phyloP scores from a whole-genome alignment of 2,113 vertebrate genomes.

The Sitta europaea region DNA sequence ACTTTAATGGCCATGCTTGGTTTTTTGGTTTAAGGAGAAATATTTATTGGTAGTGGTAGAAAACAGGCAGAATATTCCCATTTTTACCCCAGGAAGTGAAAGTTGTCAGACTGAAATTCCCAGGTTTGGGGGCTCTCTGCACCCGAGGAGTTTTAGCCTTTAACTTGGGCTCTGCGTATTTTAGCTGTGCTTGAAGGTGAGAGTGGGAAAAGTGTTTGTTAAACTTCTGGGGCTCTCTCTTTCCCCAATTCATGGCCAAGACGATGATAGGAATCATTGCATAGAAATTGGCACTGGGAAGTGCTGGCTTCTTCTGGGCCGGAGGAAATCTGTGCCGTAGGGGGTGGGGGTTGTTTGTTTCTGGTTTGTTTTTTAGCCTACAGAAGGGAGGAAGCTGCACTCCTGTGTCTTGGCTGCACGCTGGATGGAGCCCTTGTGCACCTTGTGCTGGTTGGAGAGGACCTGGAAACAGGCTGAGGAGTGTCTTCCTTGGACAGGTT shows the following conservation, averaged over 20 bases:
- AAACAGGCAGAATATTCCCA: neutral
- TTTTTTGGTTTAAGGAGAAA: neutral
- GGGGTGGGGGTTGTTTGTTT: neutral
- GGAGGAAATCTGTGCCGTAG: neutral
- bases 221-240: neutral
- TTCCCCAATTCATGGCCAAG: neutral
- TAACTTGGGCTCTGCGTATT: neutral
- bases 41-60: neutral
- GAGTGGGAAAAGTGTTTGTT: neutral
- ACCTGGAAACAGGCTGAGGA: neutral
- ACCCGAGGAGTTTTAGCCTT: rapidly evolving
- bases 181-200: neutral
- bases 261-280: rapidly evolving
- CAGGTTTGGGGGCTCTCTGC: neutral
- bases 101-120: neutral
- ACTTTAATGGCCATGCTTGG: neutral
- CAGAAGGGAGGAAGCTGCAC: neutral
- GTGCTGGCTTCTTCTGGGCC: neutral
- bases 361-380: neutral
- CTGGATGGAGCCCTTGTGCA: neutral
- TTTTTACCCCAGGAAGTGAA: neutral
- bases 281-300: neutral
- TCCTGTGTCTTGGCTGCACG: neutral
- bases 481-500: neutral
- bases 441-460: neutral